Evolutionary conservation across 2,113 vertebrate species (phyloP), one percentile per base, ranked within the genome.

Genomic region (Suricata suricatta): DNA sequence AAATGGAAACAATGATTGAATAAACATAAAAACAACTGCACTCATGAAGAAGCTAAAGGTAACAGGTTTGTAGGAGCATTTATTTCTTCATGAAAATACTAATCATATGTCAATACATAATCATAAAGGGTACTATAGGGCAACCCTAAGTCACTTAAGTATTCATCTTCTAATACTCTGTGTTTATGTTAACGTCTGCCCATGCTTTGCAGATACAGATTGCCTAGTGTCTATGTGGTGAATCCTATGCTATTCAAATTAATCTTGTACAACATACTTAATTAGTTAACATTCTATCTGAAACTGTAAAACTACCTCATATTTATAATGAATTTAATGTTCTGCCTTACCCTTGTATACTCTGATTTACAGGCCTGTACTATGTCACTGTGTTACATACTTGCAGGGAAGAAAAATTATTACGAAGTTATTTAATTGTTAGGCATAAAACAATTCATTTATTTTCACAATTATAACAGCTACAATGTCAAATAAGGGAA

Each of bases 201-300:
- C 79, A 71, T 2, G 21, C n/a, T 54, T 88, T 79, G 5, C 11
- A 97, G 94, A 93, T 92, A 88, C 64, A 96, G 35, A 68, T 86
- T 87, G 54, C 7, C 14, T 88, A 11, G 25, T 68, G 21, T 80
- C 77, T 95, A 97, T 87, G 69, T 35, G 44, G 23, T 68, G 96
- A 96, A 96, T 89, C 57, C 72, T 68, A 35, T 3, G 6, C 38
- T 93, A 76, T 95, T 96, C 92, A n/a, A 95, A 50, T 93, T n/a
- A 33, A 89, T 88, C 74, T 64, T 82, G 16, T 97, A 52, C 92
- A 93, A 85, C 57, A 94, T 89, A 85, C 3, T 94, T 96, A 97
- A 95, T 97, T 87, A 90, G 19, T 89, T 80, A 54, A 60, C 3
- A 4, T n/a, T 19, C 29, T 96, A 81, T 68, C 21, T 94, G 86